phyloP scores from a whole-genome alignment of 53 echinoderm and acorn worm species.

The Echinarachnius parma region DNA sequence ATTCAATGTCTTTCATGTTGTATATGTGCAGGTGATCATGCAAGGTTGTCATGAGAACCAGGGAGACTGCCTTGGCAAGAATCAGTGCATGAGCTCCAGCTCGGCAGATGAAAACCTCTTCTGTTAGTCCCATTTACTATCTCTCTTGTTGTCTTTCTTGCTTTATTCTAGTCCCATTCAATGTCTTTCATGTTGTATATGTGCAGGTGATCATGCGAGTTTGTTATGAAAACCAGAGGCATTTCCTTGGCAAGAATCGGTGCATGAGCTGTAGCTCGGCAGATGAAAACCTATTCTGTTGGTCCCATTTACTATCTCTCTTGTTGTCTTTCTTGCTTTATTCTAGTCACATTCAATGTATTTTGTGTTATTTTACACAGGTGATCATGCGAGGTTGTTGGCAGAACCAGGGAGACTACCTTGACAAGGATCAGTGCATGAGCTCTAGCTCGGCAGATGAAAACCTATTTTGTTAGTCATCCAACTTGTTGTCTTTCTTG shows the following conservation, averaged over 20 bases:
- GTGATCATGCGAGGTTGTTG: conserved; percentile 70
- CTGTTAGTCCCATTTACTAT: too few species aligned
- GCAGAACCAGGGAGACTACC: conserved; percentile 59
- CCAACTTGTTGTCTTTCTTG: too few species aligned
- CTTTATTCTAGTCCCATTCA: too few species aligned
- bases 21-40: conserved; percentile 46
- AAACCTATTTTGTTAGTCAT: too few species aligned
- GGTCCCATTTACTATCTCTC: too few species aligned
- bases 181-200: too few species aligned
- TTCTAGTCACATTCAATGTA: too few species aligned
- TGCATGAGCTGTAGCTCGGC: conserved; percentile 54
- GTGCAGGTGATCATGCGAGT: conserved; percentile 55
- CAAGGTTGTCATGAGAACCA: conserved; percentile 72
- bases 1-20: too few species aligned
- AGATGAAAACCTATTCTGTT: conserved; percentile 58
- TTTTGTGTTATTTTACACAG: too few species aligned
- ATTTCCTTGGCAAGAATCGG: conserved; percentile 55
- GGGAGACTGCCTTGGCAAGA: conserved; percentile 53
- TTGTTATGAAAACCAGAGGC: conserved; percentile 63
- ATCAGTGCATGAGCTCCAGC: conserved; percentile 56
- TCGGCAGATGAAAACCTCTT: conserved; percentile 44
- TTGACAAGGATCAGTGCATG: conserved; percentile 59
- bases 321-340: too few species aligned
- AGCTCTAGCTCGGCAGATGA: conserved; percentile 38
- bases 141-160: too few species aligned